Evolutionary conservation across 2,797 vertebrate genomes (phyloP), one percentile per base, ranked within the genome.

Genomic region (Synaphobranchus kaupii): DNA sequence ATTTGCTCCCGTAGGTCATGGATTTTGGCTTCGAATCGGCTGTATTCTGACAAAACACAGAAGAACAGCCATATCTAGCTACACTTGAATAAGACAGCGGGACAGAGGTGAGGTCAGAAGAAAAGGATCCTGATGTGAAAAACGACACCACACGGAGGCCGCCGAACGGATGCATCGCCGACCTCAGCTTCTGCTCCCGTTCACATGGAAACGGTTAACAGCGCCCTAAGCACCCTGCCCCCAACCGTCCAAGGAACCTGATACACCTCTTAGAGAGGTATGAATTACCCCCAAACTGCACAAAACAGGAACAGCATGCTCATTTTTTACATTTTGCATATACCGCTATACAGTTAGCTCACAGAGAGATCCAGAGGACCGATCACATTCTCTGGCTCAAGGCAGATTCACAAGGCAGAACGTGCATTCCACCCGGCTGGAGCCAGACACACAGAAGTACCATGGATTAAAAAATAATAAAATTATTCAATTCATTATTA

Each of bases 1-100:
- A 99, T 98, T 93, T 99, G 97, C 93, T 99, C 98, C 92, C 98
- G 96, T 91, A 99, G 94, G 92, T 99, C 98, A 95, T 99, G 98
- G 91, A 99, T 99, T 95, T 98, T 99, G 44, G 98, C 98, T 95
- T 99, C 97, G 89, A 98, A 98, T 92, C 97, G 97, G 94, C 97
- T 98, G 92, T 98, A 99, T 90, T 98, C 98, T 98, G 93, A 85
- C 60, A 88, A 34, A 90, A 84, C 89, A 85, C 89, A 8, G 25
- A 22, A 60, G 25, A 63, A 81, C 25, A 68, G 63, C 25, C 63
- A 28, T 15, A 28, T 5, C 7, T 68, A 68, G 28, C 25, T 15
- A 68, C 63, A 68, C 25, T 8, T 10, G 63, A 68, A n/a, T 68
- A 68, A n/a, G n/a, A 28, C 63, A 28, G 25, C n/a, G 63, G 63